These are phyloP conservation scores for Pyrgilauda ruficollis DNA, from an alignment of 2,113 vertebrate genomes.

Conservation along the genomic window DNA sequence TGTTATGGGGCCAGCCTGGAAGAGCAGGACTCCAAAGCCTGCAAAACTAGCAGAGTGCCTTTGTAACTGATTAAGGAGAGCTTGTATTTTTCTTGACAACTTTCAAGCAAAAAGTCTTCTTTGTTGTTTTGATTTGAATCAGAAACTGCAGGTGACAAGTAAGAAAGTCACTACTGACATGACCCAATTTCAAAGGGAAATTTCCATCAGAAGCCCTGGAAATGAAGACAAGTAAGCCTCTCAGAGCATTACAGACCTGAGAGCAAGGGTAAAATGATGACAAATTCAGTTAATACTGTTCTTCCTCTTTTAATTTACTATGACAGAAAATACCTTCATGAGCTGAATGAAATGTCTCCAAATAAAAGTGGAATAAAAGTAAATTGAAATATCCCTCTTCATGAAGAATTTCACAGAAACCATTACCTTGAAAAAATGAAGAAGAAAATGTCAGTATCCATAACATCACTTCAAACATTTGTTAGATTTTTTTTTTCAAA, in stretches of 20 bases:
- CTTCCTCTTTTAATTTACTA: neutral
- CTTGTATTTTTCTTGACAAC: neutral
- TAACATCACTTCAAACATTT: neutral
- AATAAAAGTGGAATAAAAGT: neutral
- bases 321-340: neutral
- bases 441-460: neutral
- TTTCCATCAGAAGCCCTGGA: neutral
- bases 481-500: neutral
- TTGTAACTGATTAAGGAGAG: neutral
- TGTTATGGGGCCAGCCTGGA: neutral
- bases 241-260: neutral
- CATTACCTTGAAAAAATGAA: neutral
- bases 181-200: neutral
- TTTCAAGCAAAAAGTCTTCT: neutral
- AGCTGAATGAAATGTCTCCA: neutral
- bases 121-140: neutral
- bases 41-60: neutral
- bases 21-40: neutral
- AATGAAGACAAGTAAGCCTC: neutral
- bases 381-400: neutral
- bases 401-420: neutral
- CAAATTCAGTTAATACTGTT: neutral
- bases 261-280: neutral
- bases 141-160: neutral
- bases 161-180: neutral